Evolutionary conservation across 1,140 invertebrate genomes (phyloP).

Genomic region (Polyergus mexicanus): DNA sequence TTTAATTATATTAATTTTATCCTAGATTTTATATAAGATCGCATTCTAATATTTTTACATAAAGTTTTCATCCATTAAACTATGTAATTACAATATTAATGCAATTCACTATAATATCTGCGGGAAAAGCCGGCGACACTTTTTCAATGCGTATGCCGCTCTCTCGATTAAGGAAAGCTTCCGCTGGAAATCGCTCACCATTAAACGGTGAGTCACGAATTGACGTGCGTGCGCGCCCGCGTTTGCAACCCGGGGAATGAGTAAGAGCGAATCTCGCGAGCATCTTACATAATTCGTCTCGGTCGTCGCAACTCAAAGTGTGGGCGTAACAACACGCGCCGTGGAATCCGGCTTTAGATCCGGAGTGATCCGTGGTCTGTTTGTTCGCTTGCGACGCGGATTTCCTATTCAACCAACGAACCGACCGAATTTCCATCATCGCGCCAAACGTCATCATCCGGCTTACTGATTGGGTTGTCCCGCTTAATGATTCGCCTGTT

Average conservation of each 20-base stretch:
- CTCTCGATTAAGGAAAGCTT: conserved; percentile 43
- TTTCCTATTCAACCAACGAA: conserved; percentile 35
- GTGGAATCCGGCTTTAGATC: conserved; percentile 28
- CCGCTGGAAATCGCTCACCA: too few relatives aligned
- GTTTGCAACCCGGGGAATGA: conserved; percentile 60
- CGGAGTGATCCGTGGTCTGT: conserved; percentile 28
- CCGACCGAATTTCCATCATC: conserved; percentile 39
- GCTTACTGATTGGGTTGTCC: conserved; percentile 25
- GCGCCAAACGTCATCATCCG: conserved; percentile 24
- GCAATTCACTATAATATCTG: neutral
- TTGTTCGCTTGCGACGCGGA: neutral
- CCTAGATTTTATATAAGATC: neutral
- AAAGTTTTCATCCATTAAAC: neutral
- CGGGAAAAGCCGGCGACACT: neutral
- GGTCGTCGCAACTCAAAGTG: conserved; percentile 44
- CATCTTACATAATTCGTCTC: conserved; percentile 64
- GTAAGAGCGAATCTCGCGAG: conserved; percentile 63
- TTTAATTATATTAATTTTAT: neutral
- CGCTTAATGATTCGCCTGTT: conserved; percentile 20
- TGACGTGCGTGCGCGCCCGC: conserved; percentile 45
- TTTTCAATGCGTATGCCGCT: neutral
- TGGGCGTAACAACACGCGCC: conserved; percentile 62
- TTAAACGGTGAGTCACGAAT: conserved; percentile 81
- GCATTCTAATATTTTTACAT: neutral
- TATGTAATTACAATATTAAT: conserved; percentile 2